phyloP scores from a whole-genome alignment of 2,797 vertebrate genomes.

The Chromis chromis region DNA sequence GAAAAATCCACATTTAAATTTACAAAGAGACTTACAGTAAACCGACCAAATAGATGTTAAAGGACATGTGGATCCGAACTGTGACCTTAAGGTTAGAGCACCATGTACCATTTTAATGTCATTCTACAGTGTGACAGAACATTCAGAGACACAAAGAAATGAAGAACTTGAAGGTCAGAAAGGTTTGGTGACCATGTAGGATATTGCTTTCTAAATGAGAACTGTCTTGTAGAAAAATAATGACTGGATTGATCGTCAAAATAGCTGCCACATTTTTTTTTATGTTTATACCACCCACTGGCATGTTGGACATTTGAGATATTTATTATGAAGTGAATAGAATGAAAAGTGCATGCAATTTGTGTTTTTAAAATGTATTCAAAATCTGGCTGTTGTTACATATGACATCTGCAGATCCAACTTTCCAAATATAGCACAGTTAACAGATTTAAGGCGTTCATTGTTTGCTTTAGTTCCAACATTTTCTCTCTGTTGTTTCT shows the following conservation, averaged over 20 bases:
- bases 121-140: too few species aligned
- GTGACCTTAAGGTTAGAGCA: neutral
- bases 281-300: neutral
- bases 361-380: too few species aligned
- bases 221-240: neutral
- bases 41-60: neutral
- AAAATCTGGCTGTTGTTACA: too few species aligned
- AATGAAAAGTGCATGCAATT: neutral
- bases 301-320: neutral
- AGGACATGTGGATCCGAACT: neutral
- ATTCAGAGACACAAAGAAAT: too few species aligned
- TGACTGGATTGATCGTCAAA: neutral
- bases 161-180: too few species aligned
- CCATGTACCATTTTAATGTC: constrained; percentile 9
- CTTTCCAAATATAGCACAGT: too few species aligned
- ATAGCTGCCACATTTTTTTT: neutral
- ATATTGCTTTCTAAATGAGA: neutral
- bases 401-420: neutral
- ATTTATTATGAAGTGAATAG: neutral
- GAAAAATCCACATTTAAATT: neutral
- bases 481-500: too few species aligned
- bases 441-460: too few species aligned
- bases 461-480: too few species aligned
- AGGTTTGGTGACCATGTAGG: too few species aligned
- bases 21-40: neutral